These are phyloP conservation scores for Lasioglossum oenotherae DNA, from an alignment of 2,888 invertebrate species.

Conservation along the genomic window DNA sequence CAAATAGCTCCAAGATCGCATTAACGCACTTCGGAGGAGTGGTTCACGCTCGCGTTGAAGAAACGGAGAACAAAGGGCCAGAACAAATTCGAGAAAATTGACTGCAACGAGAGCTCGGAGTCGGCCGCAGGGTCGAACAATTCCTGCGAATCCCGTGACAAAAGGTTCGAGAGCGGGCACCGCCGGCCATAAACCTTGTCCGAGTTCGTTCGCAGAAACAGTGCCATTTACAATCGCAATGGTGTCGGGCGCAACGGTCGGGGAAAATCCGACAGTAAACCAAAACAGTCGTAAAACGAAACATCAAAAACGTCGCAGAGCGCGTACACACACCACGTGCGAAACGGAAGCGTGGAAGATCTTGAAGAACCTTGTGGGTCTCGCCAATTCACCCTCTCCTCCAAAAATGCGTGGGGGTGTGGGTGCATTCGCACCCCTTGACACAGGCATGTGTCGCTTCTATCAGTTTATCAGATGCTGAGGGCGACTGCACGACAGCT, in stretches of 20 bases:
- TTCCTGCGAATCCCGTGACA: constrained; percentile 17
- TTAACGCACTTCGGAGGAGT: not conserved
- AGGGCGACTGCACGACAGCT: constrained; percentile 78
- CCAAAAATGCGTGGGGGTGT: constrained; percentile 35
- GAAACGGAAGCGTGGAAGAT: constrained; percentile 66
- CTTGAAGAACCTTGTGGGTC: not conserved
- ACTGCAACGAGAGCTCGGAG: not conserved
- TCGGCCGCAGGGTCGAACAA: not conserved
- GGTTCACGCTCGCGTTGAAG: constrained; percentile 4
- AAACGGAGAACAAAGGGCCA: constrained; percentile 8
- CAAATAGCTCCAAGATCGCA: not conserved
- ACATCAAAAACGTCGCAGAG: constrained; percentile 23
- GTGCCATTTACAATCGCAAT: constrained; percentile 48
- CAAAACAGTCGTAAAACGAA: constrained; percentile 68
- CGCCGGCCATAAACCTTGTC: constrained; percentile 28
- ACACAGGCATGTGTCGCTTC: constrained; percentile 75
- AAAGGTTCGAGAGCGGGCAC: constrained; percentile 25
- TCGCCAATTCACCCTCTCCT: constrained; percentile 30
- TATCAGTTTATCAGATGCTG: constrained; percentile 83
- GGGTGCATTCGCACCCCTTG: constrained; percentile 13
- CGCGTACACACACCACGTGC: constrained; percentile 68
- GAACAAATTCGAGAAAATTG: constrained; percentile 12
- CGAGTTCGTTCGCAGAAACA: constrained; percentile 25
- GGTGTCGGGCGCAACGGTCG: constrained; percentile 11
- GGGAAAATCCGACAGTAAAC: constrained; percentile 66